Conservation (phyloP, 2,888 invertebrate species). For the Caenorhabditis japonica region DNA sequence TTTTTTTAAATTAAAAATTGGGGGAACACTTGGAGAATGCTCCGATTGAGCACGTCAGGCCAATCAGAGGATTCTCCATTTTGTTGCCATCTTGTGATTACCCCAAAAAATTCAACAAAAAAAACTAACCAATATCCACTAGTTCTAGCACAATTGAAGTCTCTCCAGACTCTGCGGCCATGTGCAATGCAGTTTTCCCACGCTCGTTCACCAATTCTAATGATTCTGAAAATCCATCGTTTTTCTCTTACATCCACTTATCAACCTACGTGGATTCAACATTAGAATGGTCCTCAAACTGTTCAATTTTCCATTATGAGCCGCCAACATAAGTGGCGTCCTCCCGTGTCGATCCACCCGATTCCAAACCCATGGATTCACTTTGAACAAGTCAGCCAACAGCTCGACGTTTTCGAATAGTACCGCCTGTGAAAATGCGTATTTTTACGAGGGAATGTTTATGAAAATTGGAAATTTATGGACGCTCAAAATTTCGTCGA, state of each 20-base stretch:
- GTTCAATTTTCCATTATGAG: constrained; percentile 80
- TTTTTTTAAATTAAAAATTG: no score
- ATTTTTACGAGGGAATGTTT: no score
- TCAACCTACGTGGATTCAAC: constrained; percentile 34
- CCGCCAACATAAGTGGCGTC: constrained; percentile 86
- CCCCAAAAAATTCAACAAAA: no score
- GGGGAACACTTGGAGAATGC: no score
- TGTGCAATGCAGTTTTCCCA: constrained; percentile 71
- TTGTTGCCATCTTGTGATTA: no score
- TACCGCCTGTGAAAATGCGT: no score
- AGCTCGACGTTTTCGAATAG: constrained; percentile 90
- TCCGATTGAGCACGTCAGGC: no score
- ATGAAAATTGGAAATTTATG: background rate
- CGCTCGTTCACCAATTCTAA: constrained; percentile 63
- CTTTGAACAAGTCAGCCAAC: constrained; percentile 85
- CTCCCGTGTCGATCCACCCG: constrained; percentile 79
- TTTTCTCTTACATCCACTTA: no score
- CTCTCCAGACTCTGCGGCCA: constrained; percentile 71
- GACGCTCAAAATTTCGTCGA: no score
- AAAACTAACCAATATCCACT: constrained; percentile 30
- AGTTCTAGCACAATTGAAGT: constrained; percentile 50
- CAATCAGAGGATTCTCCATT: no score
- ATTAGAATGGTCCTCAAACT: constrained; percentile 81
- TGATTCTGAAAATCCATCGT: constrained; percentile 47
- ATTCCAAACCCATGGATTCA: constrained; percentile 63